phyloP scores from a whole-genome alignment of 2,888 invertebrate genomes.

The Punctoribates punctum region DNA sequence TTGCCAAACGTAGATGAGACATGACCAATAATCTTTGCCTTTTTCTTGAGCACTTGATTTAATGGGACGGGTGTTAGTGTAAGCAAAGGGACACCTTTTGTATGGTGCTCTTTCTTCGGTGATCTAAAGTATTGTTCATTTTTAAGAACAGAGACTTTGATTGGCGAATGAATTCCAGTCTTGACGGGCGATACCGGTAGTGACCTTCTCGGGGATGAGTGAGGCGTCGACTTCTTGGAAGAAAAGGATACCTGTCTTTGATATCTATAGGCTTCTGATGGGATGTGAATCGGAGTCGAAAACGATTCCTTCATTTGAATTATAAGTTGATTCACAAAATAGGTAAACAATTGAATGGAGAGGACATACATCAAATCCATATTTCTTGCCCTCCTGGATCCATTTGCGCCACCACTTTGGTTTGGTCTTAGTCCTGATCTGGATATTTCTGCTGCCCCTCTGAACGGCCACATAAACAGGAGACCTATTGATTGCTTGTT shows the following conservation, averaged over 20 bases:
- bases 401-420: conserved; percentile 20
- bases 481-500: conserved; percentile 6
- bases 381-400: conserved; percentile 5
- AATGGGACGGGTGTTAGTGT: not conserved
- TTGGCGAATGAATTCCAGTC: conserved; percentile 13
- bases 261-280: not conserved
- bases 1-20: not conserved
- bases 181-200: conserved; percentile 2
- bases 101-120: not conserved
- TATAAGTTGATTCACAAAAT: not conserved
- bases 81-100: not conserved
- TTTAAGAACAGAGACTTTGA: conserved; percentile 1
- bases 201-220: not conserved
- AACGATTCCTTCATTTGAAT: not conserved
- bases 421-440: conserved; percentile 6
- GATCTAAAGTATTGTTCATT: not conserved
- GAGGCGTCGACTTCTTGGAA: not conserved
- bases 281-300: not conserved
- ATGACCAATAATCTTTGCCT: not conserved
- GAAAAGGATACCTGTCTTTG: not conserved
- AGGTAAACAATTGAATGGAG: not conserved
- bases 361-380: not conserved
- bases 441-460: conserved; percentile 8
- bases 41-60: conserved; percentile 17
- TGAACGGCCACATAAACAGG: conserved; percentile 21